phyloP scores from a whole-genome alignment of 2,888 invertebrate species.

The Megastigmus dorsalis region DNA sequence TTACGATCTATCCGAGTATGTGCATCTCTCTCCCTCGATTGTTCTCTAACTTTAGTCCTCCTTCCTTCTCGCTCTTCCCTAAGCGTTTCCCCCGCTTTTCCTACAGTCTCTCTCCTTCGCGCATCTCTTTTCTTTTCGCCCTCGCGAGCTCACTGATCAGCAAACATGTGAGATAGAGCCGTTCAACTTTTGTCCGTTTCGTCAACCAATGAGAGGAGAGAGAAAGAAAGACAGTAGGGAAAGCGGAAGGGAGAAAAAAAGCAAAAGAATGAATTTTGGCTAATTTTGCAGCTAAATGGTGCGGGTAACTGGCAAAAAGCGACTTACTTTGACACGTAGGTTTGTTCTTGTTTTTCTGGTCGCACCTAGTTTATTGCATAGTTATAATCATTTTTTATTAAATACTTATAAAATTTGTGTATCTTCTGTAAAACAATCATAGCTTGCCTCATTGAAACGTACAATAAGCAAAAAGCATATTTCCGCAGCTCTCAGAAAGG shows the following conservation, averaged over 20 bases:
- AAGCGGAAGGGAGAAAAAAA: neutral
- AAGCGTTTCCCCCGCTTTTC: neutral
- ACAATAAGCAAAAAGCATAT: too few relatives aligned
- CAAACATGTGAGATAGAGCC: neutral
- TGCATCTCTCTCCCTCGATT: neutral
- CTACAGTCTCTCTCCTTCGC: neutral
- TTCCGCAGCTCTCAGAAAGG: too few relatives aligned
- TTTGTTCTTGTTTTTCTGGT: conserved; percentile 14
- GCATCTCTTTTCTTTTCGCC: neutral
- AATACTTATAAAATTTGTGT: too few relatives aligned
- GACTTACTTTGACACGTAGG: neutral
- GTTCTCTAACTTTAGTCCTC: too few relatives aligned
- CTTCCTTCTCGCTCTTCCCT: neutral
- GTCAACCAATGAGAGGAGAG: neutral
- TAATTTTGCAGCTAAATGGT: conserved; percentile 41
- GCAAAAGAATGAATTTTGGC: neutral
- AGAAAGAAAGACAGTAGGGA: neutral
- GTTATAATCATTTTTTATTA: too few relatives aligned
- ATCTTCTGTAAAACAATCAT: too few relatives aligned
- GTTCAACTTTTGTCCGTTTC: conserved; percentile 3
- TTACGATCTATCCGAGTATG: too few relatives aligned
- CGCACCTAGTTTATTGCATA: conserved; percentile 14
- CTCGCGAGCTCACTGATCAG: conserved; percentile 19
- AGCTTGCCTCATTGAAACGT: too few relatives aligned
- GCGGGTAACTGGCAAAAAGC: conserved; percentile 4